phyloP scores from a whole-genome alignment of 2,113 vertebrate species.

The Nothocercus nigrocapillus region DNA sequence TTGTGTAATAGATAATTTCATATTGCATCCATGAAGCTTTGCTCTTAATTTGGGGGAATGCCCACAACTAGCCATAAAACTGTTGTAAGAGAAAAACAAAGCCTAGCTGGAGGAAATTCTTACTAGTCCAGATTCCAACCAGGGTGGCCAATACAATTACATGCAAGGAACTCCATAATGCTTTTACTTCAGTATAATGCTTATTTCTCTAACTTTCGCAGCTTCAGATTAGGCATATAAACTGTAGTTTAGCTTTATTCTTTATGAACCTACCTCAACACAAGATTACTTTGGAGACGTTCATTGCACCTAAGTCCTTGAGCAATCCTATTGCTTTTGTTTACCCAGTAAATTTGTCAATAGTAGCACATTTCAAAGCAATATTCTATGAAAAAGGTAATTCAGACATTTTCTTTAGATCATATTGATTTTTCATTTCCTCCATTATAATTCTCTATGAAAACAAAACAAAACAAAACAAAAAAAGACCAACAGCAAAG shows the following conservation, averaged over 20 bases:
- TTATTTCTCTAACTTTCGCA: neutral
- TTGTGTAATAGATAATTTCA: neutral
- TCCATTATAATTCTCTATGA: neutral
- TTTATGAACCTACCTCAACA: neutral
- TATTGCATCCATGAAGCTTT: neutral
- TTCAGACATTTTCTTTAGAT: neutral
- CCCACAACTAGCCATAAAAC: neutral
- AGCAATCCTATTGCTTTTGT: neutral
- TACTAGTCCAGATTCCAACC: neutral
- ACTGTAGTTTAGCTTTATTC: neutral
- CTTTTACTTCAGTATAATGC: neutral
- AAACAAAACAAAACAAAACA: neutral
- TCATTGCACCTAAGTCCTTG: neutral
- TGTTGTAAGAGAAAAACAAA: neutral
- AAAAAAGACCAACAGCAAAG: neutral
- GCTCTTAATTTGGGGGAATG: neutral
- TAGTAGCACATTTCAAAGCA: neutral
- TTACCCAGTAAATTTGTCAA: neutral
- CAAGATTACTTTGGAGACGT: neutral
- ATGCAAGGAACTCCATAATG: neutral
- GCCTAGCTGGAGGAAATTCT: neutral
- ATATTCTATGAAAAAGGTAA: neutral
- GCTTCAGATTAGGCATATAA: neutral
- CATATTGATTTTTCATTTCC: neutral
- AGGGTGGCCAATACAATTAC: neutral